Conservation (phyloP, 2,113 vertebrate species). For the Odontophorus gujanensis region DNA sequence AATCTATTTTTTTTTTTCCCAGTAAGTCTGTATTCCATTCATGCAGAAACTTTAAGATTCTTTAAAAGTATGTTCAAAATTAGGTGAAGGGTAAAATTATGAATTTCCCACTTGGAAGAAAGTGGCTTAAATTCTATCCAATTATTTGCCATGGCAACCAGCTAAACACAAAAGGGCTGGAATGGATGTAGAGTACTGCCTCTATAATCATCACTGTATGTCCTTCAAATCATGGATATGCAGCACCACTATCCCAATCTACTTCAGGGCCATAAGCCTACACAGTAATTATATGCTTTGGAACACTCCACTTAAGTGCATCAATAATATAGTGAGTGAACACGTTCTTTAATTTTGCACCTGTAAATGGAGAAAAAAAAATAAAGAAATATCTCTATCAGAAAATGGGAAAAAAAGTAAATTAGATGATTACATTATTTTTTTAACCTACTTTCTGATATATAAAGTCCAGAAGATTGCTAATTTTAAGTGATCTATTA, state of each 20-base stretch:
- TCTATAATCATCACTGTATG: constrained; percentile 88
- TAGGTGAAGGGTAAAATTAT: constrained; percentile 88
- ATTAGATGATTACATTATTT: constrained; percentile 72
- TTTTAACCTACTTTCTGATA: constrained; percentile 60
- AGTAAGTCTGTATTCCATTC: constrained; percentile 68
- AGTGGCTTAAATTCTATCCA: constrained; percentile 95
- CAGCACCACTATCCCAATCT: constrained; percentile 87
- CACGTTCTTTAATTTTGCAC: constrained; percentile 89
- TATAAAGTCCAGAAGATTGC: constrained; percentile 15
- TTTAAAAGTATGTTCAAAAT: constrained; percentile 88
- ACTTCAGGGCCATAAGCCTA: constrained; percentile 93
- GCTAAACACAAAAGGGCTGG: constrained; percentile 90
- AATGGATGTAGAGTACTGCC: constrained; percentile 87
- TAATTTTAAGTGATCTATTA: constrained; percentile 56
- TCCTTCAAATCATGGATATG: constrained; percentile 90
- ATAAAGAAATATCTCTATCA: constrained; percentile 77
- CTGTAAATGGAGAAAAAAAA: constrained; percentile 83
- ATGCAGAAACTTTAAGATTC: constrained; percentile 83
- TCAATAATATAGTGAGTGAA: constrained; percentile 92
- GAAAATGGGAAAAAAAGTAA: constrained; percentile 60
- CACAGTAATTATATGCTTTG: constrained; percentile 92
- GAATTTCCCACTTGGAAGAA: constrained; percentile 93
- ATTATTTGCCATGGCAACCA: constrained; percentile 96
- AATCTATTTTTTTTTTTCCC: neutral
- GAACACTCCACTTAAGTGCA: constrained; percentile 95